phyloP scores from a whole-genome alignment of 2,888 invertebrate genomes.

The Auanema freiburgensis region DNA sequence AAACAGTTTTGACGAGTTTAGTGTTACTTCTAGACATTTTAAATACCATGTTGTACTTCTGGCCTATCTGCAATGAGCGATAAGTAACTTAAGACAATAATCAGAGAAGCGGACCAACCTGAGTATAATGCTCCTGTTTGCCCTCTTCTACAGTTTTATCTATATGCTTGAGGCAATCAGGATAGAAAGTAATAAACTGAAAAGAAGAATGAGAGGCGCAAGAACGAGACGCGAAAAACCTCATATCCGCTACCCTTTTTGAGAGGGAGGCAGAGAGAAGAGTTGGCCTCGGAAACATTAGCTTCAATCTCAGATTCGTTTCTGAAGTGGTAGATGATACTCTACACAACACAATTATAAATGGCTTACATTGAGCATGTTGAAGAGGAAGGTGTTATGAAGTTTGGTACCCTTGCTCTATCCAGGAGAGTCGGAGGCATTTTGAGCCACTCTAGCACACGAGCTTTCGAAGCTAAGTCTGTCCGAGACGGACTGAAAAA shows the following conservation, averaged over 20 bases:
- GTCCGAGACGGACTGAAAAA: too few species aligned
- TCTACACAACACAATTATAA: too few species aligned
- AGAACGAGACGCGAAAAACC: too few species aligned
- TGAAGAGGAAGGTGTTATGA: too few species aligned
- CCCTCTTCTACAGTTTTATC: slow-evolving; percentile 16
- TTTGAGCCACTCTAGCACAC: not conserved
- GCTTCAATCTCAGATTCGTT: too few species aligned
- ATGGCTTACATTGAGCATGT: too few species aligned
- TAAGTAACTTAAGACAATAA: not conserved
- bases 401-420: too few species aligned
- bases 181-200: slow-evolving; percentile 18
- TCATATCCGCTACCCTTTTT: too few species aligned
- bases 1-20: slow-evolving; percentile 64
- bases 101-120: slow-evolving; percentile 11
- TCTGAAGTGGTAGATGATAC: too few species aligned
- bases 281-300: too few species aligned
- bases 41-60: slow-evolving; percentile 59
- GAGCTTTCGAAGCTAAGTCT: too few species aligned
- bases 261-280: too few species aligned
- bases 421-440: slow-evolving; percentile 2
- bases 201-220: not conserved
- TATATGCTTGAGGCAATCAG: slow-evolving; percentile 24
- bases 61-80: slow-evolving; percentile 28
- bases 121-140: slow-evolving; percentile 16
- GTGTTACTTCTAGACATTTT: slow-evolving; percentile 68